phyloP scores from a whole-genome alignment of 2,113 vertebrate species.

The Anoplopoma fimbria region DNA sequence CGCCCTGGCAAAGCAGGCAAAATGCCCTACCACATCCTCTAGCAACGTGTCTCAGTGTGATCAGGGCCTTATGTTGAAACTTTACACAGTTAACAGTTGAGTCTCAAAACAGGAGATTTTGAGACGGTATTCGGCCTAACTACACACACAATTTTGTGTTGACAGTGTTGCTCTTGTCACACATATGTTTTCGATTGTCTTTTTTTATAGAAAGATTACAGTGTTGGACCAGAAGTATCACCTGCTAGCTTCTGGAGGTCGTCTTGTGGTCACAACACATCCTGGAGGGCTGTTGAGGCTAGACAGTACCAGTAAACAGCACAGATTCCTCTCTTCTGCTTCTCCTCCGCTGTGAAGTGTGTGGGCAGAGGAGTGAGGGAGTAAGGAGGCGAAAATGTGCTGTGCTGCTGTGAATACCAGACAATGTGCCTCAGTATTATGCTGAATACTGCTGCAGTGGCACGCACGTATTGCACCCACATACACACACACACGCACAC shows the following conservation, averaged over 20 bases:
- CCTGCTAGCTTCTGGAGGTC: conserved; percentile 24
- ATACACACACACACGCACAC: conserved; percentile 23
- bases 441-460: conserved; percentile 50
- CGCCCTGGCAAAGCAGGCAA: too few species aligned
- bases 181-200: neutral
- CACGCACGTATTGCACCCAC: neutral
- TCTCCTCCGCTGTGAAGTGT: conserved; percentile 52
- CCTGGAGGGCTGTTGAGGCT: conserved; percentile 33
- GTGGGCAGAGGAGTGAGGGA: conserved; percentile 73
- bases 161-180: neutral
- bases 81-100: neutral
- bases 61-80: neutral
- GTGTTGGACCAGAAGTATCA: neutral
- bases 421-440: conserved; percentile 78
- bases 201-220: neutral
- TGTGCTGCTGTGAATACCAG: conserved; percentile 62
- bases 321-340: conserved; percentile 74
- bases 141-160: neutral
- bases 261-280: conserved; percentile 9
- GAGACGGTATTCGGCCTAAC: neutral
- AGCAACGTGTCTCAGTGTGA: too few species aligned
- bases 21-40: too few species aligned
- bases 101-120: neutral
- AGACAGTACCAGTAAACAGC: conserved; percentile 66
- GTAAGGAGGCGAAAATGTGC: conserved; percentile 73